These are phyloP conservation scores for Crocidura indochinensis DNA, from an alignment of 2,797 vertebrate species.

Conservation along the genomic window DNA sequence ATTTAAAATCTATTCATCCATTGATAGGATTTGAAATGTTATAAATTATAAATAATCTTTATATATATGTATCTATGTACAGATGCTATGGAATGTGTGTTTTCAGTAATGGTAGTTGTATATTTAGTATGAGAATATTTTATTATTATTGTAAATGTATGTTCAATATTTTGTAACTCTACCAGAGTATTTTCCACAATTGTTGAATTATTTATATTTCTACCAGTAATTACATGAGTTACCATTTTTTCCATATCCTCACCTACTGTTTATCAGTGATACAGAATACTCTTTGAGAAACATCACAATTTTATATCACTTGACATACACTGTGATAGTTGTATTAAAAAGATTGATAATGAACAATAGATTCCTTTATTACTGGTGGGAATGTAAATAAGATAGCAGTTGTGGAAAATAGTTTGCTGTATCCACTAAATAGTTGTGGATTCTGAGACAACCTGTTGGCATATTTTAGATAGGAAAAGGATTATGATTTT, in stretches of 20 bases:
- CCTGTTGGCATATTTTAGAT: too few species aligned
- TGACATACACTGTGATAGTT: too few species aligned
- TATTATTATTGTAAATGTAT: background rate
- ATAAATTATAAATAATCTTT: background rate
- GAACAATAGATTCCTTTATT: too few species aligned
- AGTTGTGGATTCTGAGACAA: too few species aligned
- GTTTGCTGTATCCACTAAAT: too few species aligned
- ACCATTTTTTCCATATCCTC: background rate
- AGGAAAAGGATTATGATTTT: too few species aligned
- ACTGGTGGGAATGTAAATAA: too few species aligned
- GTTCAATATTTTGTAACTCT: background rate
- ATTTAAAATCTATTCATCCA: background rate
- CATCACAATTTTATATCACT: too few species aligned
- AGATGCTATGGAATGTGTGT: background rate
- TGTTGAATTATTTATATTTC: background rate
- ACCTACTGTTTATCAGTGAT: too few species aligned
- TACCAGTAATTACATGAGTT: background rate
- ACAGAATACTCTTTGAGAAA: too few species aligned
- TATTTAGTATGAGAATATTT: background rate
- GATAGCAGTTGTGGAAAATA: too few species aligned
- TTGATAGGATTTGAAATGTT: background rate
- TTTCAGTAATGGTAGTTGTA: background rate
- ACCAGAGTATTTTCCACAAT: background rate
- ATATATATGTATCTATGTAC: background rate
- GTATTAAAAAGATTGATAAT: too few species aligned